Base-by-base conservation (phyloP, 2,113 vertebrate species). In the Cacatua alba region DNA sequence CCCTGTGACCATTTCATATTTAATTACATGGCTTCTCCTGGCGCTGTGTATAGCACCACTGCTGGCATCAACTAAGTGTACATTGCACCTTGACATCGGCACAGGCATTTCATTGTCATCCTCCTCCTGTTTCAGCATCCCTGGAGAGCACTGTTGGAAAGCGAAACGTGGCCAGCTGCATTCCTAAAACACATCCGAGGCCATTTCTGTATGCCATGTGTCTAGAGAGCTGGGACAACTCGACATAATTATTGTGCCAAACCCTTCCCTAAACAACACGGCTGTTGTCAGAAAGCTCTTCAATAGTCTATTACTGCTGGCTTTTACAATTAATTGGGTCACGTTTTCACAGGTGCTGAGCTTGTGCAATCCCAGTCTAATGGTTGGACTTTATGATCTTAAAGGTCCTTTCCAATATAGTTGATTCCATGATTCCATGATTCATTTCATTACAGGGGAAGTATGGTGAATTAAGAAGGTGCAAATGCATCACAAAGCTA, bases 311-410 rank as follows among this genome's bases (percentile, higher is more conserved):
- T 82, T 72, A 21, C 21, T 76, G 72, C 4, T 0, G 0, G 86
- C 23, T 77, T 94, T 62, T 53, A 43, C 74, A 92, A 84, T 57
- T 52, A 92, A 85, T 57, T 78, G 48, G 43, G 81, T 81, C 24
- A 4, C 88, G 75, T 94, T 96, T 91, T 83, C 41, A 35, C 60
- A 95, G 72, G 49, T 88, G 72, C 76, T 75, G 69, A 84, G 43
- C 24, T 79, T 84, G 18, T 63, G 49, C 64, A 71, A 51, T 64
- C 26, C 10, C 28, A 86, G n/a, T 21, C 21, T 35, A 35, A 35
- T 16, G 13, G 9, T 7, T 59, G 33, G 21, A 59, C 57, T 59
- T 59, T 24, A 59, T 59, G 33, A 35, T 35, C 21, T 59, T 35
- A 59, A 7, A 35, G 21, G 23, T 35, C 57, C 21, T 59, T 59